Evolutionary conservation across 1,140 invertebrate genomes (phyloP), one percentile per base, ranked within the genome.

Genomic region (Drosophila yakuba): DNA sequence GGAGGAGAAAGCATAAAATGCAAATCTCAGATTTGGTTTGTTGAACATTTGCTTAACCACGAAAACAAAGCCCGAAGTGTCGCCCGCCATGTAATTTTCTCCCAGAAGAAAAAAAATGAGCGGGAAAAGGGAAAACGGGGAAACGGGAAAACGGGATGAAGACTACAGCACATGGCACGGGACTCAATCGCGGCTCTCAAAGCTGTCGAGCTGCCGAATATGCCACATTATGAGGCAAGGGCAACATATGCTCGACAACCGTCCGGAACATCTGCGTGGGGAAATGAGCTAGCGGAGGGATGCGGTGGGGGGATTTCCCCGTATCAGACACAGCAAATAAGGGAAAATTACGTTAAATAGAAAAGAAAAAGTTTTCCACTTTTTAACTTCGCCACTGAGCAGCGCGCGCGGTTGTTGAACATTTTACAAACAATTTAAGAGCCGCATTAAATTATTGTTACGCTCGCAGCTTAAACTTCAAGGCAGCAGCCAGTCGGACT

Each of bases 291-390:
- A 69, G 82, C 78, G 10, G 15, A 45, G 17, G n/a, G 23, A 35
- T 10, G 25, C 11, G 3, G 44, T 2, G 47, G 39, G 12, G 55
- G 20, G 43, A 17, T 4, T 45, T 3, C 43, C 43, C 15, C 17
- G 43, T 32, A 57, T 54, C 62, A 77, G 74, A 58, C 52, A 62
- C 62, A 63, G 84, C 73, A 84, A 89, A 89, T 89, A 88, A 89
- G 82, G 84, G 85, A 76, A 89, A 89, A 89, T 89, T 89, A 89
- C 84, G 84, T 89, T 89, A 89, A 89, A 89, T 89, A 89, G 84
- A 89, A 89, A 89, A 80, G 80, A 89, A 85, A 48, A 84, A 89
- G 66, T 80, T 89, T 88, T 89, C 85, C 84, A 88, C 80, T 89
- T 89, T 89, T 89, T 89, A 89, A 89, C 80, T 88, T 89, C 80